These are phyloP conservation scores for Acanthopleura granulata DNA, from an alignment of 2,888 invertebrate genomes.

Conservation along the genomic window DNA sequence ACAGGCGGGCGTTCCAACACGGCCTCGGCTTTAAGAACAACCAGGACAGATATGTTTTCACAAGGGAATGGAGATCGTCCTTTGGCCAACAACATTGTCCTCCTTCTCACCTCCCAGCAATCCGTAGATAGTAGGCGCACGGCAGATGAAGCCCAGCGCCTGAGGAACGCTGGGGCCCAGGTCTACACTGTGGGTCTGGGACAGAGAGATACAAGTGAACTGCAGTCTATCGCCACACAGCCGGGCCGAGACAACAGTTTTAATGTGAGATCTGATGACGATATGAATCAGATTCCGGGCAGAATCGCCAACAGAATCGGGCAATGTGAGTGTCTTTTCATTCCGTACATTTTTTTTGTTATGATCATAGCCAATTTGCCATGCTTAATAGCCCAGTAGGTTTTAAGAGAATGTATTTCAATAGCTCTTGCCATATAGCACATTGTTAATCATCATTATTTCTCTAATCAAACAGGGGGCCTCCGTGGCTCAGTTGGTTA, in stretches of 20 bases:
- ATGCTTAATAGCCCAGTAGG: too few species aligned
- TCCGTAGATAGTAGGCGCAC: neutral
- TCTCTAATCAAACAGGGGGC: too few species aligned
- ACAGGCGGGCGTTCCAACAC: conserved; percentile 2
- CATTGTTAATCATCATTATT: too few species aligned
- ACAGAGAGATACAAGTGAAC: conserved; percentile 3
- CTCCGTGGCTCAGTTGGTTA: too few species aligned
- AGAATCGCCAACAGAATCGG: neutral
- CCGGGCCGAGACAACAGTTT: conserved; percentile 13
- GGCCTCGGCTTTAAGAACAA: conserved; percentile 7
- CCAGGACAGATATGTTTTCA: conserved; percentile 43
- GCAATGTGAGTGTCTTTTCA: neutral
- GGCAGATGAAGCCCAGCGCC: neutral
- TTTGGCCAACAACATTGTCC: conserved; percentile 47
- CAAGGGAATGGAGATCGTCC: conserved; percentile 48
- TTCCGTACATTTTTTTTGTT: too few species aligned
- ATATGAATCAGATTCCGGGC: neutral
- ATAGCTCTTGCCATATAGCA: too few species aligned
- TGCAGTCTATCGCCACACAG: neutral
- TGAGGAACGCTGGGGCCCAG: neutral
- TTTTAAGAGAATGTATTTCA: too few species aligned
- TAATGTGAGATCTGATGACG: neutral
- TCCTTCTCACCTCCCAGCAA: conserved; percentile 49
- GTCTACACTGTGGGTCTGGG: conserved; percentile 13
- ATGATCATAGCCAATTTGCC: too few species aligned